Conservation (phyloP, 1,140 invertebrate species). For the Drosophila fuyamai region DNA sequence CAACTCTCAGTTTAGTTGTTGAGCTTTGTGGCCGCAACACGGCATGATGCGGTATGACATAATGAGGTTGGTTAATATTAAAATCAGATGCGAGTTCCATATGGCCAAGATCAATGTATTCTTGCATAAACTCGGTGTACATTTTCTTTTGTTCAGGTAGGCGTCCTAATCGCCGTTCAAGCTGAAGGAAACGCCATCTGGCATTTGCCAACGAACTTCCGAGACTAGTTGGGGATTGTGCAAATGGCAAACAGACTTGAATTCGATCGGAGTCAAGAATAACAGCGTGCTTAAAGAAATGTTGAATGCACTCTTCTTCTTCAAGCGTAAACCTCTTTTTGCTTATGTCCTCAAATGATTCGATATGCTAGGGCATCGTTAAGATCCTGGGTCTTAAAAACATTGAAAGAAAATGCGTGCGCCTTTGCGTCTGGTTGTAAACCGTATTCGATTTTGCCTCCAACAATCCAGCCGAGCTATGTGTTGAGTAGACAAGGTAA, state of each 20-base stretch:
- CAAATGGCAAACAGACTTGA: constrained; percentile 2
- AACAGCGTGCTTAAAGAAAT: neutral
- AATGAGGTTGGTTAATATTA: too few species aligned
- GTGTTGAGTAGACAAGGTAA: neutral
- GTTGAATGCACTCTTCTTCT: neutral
- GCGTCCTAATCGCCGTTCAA: constrained; percentile 1
- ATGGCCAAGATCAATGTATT: too few species aligned
- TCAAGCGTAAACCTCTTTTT: neutral
- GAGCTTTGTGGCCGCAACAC: too few species aligned
- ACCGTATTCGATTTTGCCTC: too few species aligned
- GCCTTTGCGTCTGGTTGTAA: neutral
- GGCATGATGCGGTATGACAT: too few species aligned
- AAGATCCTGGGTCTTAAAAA: too few species aligned
- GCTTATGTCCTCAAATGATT: constrained; percentile 2
- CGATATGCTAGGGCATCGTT: neutral
- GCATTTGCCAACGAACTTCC: constrained; percentile 1
- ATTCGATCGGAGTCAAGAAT: constrained; percentile 1
- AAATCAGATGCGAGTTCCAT: too few species aligned
- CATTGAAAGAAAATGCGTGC: neutral
- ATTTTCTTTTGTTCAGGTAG: neutral
- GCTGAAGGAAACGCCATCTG: neutral
- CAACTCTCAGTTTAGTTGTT: too few species aligned
- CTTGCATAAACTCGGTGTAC: too few species aligned
- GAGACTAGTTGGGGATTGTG: neutral
- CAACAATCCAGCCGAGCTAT: neutral